Evolutionary conservation across 1,140 invertebrate genomes (phyloP).

Genomic region (Nephotettix cincticeps): DNA sequence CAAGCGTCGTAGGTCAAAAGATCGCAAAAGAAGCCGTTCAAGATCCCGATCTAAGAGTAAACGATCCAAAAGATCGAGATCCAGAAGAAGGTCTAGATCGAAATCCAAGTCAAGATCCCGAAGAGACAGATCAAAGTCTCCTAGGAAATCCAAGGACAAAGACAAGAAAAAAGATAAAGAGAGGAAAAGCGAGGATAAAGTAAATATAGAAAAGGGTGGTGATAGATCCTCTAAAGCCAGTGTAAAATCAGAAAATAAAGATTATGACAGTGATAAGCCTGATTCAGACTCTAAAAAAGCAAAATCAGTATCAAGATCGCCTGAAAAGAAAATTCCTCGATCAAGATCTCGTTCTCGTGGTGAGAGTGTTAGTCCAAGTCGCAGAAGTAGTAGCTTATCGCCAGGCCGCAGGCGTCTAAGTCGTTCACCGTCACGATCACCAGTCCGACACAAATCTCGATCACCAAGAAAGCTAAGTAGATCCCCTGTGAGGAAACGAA

Average conservation of each 20-base stretch:
- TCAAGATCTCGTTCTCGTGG: constrained; percentile 29
- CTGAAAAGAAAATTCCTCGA: constrained; percentile 21
- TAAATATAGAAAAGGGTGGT: constrained; percentile 39
- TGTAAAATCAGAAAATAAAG: constrained; percentile 43
- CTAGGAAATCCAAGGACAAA: constrained; percentile 45
- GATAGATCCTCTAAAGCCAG: constrained; percentile 30
- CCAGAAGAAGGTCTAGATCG: constrained; percentile 40
- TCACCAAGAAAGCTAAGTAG: constrained; percentile 33
- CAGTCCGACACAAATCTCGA: constrained; percentile 8
- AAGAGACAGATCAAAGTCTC: constrained; percentile 49
- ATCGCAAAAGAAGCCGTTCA: constrained; percentile 49
- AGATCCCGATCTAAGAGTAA: constrained; percentile 44
- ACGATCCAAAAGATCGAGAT: constrained; percentile 45
- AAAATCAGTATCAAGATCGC: neutral
- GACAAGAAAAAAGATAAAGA: constrained; percentile 38
- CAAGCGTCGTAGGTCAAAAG: constrained; percentile 57
- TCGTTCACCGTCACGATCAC: constrained; percentile 13
- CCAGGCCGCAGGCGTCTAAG: neutral
- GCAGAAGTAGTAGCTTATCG: constrained; percentile 24
- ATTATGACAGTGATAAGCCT: constrained; percentile 43
- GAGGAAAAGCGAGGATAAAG: constrained; percentile 48
- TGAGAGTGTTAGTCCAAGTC: constrained; percentile 24
- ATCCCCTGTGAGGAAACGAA: constrained; percentile 25
- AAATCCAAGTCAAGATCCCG: constrained; percentile 46
- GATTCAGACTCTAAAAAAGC: constrained; percentile 15